phyloP scores from a whole-genome alignment of 2,797 vertebrate genomes.

The Mastacembelus armatus region DNA sequence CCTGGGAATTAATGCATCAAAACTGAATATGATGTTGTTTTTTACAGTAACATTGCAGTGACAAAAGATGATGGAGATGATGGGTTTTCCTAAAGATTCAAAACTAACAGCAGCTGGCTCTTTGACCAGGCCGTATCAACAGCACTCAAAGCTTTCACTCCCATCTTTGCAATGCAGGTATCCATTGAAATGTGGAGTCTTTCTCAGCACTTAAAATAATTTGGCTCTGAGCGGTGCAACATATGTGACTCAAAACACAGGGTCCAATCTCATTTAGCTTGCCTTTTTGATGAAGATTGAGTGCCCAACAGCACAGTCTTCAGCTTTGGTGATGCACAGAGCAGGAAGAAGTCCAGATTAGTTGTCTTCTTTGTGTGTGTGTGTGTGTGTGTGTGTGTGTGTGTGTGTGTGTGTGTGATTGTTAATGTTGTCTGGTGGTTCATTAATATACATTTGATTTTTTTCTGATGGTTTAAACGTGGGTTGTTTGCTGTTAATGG shows the following conservation, averaged over 20 bases:
- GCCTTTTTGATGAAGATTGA: constrained; percentile 37
- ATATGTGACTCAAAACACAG: constrained; percentile 34
- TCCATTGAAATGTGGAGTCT: constrained; percentile 33
- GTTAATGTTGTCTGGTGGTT: constrained; percentile 1
- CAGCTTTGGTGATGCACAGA: constrained; percentile 29
- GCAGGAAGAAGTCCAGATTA: not conserved
- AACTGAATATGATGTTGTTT: constrained; percentile 43
- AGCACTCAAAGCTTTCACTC: constrained; percentile 29
- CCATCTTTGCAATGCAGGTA: constrained; percentile 22
- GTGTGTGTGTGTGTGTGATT: not conserved
- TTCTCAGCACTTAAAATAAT: constrained; percentile 44
- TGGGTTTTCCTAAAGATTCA: constrained; percentile 13
- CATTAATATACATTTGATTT: not conserved
- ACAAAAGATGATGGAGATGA: constrained; percentile 8
- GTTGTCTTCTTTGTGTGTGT: not conserved
- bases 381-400: too few species aligned
- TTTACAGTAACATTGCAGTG: not conserved
- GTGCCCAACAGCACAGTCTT: constrained; percentile 12
- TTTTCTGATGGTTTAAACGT: not conserved
- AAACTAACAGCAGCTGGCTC: constrained; percentile 10
- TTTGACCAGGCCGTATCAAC: constrained; percentile 22
- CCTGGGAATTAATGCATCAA: constrained; percentile 31
- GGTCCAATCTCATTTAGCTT: constrained; percentile 7
- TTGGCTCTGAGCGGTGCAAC: constrained; percentile 17
- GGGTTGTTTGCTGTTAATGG: constrained; percentile 24